phyloP scores from a whole-genome alignment of 2,888 invertebrate genomes.

The Idaea biselata region DNA sequence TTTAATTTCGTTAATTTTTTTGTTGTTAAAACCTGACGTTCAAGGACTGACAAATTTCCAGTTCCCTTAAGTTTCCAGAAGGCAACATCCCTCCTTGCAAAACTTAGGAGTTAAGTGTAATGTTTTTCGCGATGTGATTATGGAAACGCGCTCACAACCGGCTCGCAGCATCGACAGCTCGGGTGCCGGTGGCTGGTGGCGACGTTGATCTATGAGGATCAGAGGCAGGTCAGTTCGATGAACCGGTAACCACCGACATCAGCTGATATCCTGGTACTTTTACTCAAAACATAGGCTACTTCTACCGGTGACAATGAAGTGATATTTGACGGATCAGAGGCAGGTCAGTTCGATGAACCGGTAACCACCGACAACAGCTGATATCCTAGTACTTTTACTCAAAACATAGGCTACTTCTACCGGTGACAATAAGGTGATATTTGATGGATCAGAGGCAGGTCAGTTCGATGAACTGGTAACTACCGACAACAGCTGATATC shows the following conservation, averaged over 20 bases:
- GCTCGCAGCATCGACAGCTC: constrained; percentile 34
- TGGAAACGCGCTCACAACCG: constrained; percentile 17
- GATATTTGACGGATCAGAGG: constrained; percentile 19
- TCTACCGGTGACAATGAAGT: not conserved
- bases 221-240: not conserved
- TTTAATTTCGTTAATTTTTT: no score
- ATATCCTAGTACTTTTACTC: not conserved
- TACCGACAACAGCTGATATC: constrained; percentile 16
- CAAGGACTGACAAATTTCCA: no score
- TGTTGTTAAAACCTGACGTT: no score
- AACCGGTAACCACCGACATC: constrained; percentile 17
- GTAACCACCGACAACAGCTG: constrained; percentile 17
- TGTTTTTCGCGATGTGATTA: not conserved
- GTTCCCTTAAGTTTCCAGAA: no score
- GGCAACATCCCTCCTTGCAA: no score
- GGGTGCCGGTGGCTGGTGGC: constrained; percentile 39
- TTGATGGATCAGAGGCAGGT: constrained; percentile 19
- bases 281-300: not conserved
- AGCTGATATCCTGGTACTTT: not conserved
- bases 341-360: constrained; percentile 1
- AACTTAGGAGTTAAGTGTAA: not conserved
- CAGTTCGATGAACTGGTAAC: not conserved
- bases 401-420: not conserved
- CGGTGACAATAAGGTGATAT: not conserved
- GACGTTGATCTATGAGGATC: constrained; percentile 45